A percentile compares a stretch with the other conserved stretches of the same genome.
These are phyloP conservation scores for Macrosoma leucophasiata DNA, from an alignment of 2,888 invertebrate genomes.

Conservation along the genomic window DNA sequence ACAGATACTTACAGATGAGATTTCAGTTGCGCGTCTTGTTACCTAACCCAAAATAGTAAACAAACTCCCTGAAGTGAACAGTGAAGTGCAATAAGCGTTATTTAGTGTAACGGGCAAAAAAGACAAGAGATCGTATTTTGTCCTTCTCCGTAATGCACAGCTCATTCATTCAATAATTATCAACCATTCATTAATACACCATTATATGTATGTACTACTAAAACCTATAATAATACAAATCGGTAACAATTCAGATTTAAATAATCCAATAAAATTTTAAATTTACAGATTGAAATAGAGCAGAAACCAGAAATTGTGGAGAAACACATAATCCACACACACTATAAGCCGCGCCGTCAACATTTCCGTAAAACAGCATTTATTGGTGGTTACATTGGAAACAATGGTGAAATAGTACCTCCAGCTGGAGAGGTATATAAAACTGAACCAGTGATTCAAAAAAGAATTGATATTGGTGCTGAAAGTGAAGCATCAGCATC, in stretches of 20 bases:
- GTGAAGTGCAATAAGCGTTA: no score
- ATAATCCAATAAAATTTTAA: not conserved
- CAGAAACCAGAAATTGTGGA: conserved; percentile 42
- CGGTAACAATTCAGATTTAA: not conserved
- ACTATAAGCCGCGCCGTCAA: conserved; percentile 47
- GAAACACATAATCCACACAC: conserved; percentile 43
- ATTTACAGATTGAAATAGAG: conserved; percentile 45
- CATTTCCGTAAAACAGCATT: conserved; percentile 48
- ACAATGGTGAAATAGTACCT: conserved; percentile 31
- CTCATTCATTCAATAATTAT: no score
- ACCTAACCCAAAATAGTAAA: no score
- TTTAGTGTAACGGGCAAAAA: no score
- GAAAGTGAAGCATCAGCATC: conserved; percentile 35
- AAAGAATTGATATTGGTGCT: conserved; percentile 47
- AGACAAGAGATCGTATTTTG: no score
- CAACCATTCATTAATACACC: no score
- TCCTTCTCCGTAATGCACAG: no score
- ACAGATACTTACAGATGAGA: no score
- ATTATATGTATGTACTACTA: no score
- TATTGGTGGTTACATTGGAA: conserved; percentile 49
- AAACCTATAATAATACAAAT: no score
- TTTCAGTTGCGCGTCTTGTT: no score
- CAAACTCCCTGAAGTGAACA: no score
- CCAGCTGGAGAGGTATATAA: conserved; percentile 28
- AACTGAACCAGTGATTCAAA: conserved; percentile 39